Conservation (phyloP, 2,113 vertebrate genomes). For the Dolichallabes microphthalmus region DNA sequence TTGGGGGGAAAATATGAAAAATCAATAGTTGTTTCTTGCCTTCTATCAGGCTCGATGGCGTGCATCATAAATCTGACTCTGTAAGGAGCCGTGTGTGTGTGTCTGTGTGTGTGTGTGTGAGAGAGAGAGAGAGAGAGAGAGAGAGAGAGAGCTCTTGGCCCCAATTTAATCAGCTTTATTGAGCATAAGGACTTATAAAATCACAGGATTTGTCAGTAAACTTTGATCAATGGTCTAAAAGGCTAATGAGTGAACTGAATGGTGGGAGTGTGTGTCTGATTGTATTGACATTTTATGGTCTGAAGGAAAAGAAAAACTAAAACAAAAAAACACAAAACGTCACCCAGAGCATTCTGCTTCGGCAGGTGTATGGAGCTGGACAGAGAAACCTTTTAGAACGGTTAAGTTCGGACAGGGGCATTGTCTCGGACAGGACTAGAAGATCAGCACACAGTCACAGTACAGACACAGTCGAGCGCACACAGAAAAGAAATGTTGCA, state of each 20-base stretch:
- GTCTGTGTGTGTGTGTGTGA: slow-evolving; percentile 16
- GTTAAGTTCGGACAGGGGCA: background rate
- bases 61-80: slow-evolving; percentile 81
- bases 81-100: slow-evolving; percentile 62
- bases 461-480: no score
- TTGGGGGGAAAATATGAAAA: slow-evolving; percentile 89
- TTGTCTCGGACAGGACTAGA: background rate
- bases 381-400: background rate
- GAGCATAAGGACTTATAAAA: slow-evolving; percentile 58
- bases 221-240: slow-evolving; percentile 53
- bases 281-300: slow-evolving; percentile 48
- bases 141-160: slow-evolving; percentile 21
- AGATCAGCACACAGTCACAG: no score
- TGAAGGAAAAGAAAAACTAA: background rate
- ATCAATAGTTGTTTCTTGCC: slow-evolving; percentile 86
- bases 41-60: slow-evolving; percentile 83
- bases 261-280: slow-evolving; percentile 45
- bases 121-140: background rate
- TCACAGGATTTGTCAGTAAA: slow-evolving; percentile 55
- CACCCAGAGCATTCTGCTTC: slow-evolving; percentile 12
- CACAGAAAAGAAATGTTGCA: no score
- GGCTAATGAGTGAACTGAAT: slow-evolving; percentile 47
- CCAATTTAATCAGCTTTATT: slow-evolving; percentile 57
- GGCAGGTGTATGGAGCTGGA: background rate
- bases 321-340: background rate